phyloP scores from a whole-genome alignment of 2,113 vertebrate genomes.

The Clupea harengus region DNA sequence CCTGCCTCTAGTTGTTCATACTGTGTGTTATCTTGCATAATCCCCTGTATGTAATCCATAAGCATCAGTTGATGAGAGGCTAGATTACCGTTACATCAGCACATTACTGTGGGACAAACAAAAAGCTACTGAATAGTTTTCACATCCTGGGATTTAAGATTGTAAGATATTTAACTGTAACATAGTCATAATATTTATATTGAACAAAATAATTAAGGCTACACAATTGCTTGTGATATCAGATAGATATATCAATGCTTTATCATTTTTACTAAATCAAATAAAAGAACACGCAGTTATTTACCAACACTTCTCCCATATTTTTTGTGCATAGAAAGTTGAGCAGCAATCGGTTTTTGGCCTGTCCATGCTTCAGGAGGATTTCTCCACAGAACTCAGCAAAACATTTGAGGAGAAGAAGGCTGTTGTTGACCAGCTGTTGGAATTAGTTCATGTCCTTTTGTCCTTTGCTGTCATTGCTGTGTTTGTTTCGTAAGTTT shows the following conservation, averaged over 20 bases:
- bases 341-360: slow-evolving; percentile 57
- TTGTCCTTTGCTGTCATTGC: slow-evolving; percentile 74
- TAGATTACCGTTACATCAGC: not conserved
- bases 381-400: slow-evolving; percentile 60
- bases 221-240: not conserved
- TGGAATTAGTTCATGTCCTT: slow-evolving; percentile 61
- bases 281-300: not conserved
- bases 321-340: slow-evolving; percentile 59
- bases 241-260: not conserved
- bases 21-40: not conserved
- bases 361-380: slow-evolving; percentile 31
- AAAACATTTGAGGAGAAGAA: slow-evolving; percentile 50
- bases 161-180: not conserved
- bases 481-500: slow-evolving; percentile 68
- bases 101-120: not conserved
- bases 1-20: not conserved
- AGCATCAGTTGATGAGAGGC: not conserved
- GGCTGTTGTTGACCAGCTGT: slow-evolving; percentile 38
- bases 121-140: not conserved
- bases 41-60: not conserved
- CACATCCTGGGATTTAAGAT: not conserved
- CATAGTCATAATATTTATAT: not conserved
- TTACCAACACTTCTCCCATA: not conserved
- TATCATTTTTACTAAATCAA: not conserved
- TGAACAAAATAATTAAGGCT: not conserved